A percentile compares a stretch with the other conserved stretches of the same genome.
phyloP scores from a whole-genome alignment of 1,140 invertebrate genomes.

The Pogonus chalceus region DNA sequence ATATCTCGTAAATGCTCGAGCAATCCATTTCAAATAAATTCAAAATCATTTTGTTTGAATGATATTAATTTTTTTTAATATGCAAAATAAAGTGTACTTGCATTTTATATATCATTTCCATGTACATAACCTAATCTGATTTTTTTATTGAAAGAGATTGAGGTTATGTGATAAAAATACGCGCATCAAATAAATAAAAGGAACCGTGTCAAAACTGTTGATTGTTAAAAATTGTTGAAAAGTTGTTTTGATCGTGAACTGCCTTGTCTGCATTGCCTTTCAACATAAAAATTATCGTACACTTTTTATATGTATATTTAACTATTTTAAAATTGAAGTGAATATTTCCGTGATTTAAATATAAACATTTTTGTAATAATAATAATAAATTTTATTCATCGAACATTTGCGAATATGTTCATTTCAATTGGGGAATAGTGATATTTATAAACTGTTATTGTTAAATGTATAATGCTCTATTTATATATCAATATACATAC shows the following conservation, averaged over 20 bases:
- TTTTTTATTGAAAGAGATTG: too few species aligned
- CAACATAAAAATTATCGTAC: background rate
- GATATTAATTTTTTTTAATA: too few species aligned
- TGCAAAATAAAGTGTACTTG: conserved; percentile 3
- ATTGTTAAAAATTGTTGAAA: conserved; percentile 1
- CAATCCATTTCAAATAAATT: background rate
- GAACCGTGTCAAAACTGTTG: background rate
- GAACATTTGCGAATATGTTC: too few species aligned
- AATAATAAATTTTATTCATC: too few species aligned
- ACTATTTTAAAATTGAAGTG: too few species aligned
- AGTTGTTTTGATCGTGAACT: background rate
- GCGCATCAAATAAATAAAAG: background rate
- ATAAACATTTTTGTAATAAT: too few species aligned
- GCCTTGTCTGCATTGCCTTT: conserved; percentile 2
- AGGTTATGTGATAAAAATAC: too few species aligned
- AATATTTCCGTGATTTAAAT: too few species aligned
- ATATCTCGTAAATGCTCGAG: too few species aligned
- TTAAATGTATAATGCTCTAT: conserved; percentile 21
- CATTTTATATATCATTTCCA: background rate
- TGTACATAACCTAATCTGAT: too few species aligned
- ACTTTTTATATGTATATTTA: conserved; percentile 4
- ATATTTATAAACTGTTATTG: conserved; percentile 26
- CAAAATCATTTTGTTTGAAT: too few species aligned
- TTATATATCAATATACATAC: conserved; percentile 20
- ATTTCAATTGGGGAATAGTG: background rate